Percentiles rank a stretch among this genome's conserved stretches.
These are phyloP conservation scores for Drosophila gunungcola DNA, from an alignment of 1,140 invertebrate species.

Conservation along the genomic window DNA sequence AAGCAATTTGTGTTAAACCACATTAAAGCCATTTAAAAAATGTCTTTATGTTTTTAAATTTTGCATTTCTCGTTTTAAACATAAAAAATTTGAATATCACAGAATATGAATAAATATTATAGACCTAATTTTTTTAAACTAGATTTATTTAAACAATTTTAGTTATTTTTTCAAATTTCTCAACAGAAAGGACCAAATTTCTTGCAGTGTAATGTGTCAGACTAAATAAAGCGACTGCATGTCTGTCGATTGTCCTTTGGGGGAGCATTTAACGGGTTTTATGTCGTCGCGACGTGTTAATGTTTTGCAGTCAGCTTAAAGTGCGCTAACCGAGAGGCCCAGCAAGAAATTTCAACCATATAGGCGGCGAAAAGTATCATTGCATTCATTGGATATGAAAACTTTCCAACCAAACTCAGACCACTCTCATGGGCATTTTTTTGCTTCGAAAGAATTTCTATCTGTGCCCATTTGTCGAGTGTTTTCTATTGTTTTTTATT, in stretches of 20 bases:
- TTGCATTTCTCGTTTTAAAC: too few relatives aligned
- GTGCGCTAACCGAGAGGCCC: constrained; percentile 16
- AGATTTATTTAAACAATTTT: too few relatives aligned
- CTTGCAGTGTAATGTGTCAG: neutral
- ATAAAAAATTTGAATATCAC: neutral
- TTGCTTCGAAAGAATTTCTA: constrained; percentile 56
- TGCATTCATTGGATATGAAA: constrained; percentile 37
- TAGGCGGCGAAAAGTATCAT: constrained; percentile 6
- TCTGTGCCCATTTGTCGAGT: constrained; percentile 74
- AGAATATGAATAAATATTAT: neutral
- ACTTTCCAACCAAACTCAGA: constrained; percentile 35
- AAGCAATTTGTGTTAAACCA: too few relatives aligned
- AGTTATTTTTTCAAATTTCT: too few relatives aligned
- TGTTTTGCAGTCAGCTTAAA: constrained; percentile 42
- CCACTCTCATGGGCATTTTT: constrained; percentile 49
- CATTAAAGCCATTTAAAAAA: constrained; percentile 2
- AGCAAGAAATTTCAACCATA: constrained; percentile 23
- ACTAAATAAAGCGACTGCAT: constrained; percentile 50
- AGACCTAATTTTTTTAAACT: too few relatives aligned
- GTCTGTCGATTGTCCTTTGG: constrained; percentile 39
- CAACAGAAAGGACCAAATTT: too few relatives aligned
- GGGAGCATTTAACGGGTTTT: constrained; percentile 60
- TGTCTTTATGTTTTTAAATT: too few relatives aligned
- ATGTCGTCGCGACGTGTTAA: constrained; percentile 72
- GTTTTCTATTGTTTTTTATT: constrained; percentile 51